Conservation (phyloP, 2,888 invertebrate species). For the Diachrysia chrysitis region DNA sequence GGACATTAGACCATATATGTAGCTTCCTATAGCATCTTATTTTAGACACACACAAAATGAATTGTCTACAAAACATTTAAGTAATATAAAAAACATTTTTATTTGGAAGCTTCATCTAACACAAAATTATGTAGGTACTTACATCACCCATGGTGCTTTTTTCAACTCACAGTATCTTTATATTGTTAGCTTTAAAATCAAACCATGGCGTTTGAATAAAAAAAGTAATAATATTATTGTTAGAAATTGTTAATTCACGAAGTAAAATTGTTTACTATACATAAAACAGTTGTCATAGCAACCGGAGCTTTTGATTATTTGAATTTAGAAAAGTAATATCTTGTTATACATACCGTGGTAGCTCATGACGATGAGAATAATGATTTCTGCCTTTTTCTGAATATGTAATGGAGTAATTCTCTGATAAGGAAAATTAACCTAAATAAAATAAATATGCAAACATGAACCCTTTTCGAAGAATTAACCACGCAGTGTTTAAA, state of each 20-base stretch:
- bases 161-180: conserved; percentile 15
- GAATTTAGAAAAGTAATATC: conserved; percentile 31
- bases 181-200: conserved; percentile 15
- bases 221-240: conserved; percentile 11
- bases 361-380: background rate
- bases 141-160: conserved; percentile 73
- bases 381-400: too few species aligned
- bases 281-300: conserved; percentile 43
- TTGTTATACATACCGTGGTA: background rate
- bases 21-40: too few species aligned
- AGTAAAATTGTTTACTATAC: conserved; percentile 38
- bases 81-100: too few species aligned
- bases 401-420: background rate
- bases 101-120: too few species aligned
- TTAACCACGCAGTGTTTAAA: background rate
- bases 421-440: background rate
- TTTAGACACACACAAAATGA: too few species aligned
- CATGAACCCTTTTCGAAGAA: background rate
- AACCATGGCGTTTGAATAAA: conserved; percentile 34
- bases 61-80: too few species aligned
- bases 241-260: conserved; percentile 14
- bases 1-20: too few species aligned
- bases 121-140: too few species aligned
- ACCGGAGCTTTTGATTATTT: conserved; percentile 27
- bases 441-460: too few species aligned